Evolutionary conservation across 1,140 invertebrate species (phyloP).

Genomic region (Leptopilina clavipes): DNA sequence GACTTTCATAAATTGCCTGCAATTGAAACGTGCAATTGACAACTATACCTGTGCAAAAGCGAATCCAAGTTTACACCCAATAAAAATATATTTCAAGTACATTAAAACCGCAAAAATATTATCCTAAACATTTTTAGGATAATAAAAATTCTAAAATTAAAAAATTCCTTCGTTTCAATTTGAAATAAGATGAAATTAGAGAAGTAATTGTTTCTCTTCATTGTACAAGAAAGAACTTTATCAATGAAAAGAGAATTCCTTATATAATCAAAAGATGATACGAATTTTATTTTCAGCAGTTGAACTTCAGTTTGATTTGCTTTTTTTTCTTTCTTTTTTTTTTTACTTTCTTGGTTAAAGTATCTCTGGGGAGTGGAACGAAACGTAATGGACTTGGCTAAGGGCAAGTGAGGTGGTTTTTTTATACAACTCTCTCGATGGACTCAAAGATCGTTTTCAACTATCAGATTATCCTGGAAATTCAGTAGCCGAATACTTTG

Average conservation of each 20-base stretch:
- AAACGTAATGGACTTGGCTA: constrained; percentile 23
- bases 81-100: background rate
- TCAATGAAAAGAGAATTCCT: background rate
- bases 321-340: background rate
- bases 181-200: no score
- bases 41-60: background rate
- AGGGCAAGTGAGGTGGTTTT: constrained; percentile 26
- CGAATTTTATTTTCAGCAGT: constrained; percentile 5
- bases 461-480: constrained; percentile 27
- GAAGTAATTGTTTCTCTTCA: no score
- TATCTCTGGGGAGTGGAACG: background rate
- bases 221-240: background rate
- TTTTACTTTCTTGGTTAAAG: constrained; percentile 10
- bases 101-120: no score
- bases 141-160: no score
- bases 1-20: constrained; percentile 20
- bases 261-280: constrained; percentile 1
- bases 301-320: constrained; percentile 5
- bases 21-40: constrained; percentile 17
- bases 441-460: constrained; percentile 17
- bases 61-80: background rate
- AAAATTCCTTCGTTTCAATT: no score
- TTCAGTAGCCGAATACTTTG: constrained; percentile 8
- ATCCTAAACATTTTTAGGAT: no score
- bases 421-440: constrained; percentile 16